phyloP scores from a whole-genome alignment of 64 coral and sea anemone species.

The Pocillopora verrucosa region DNA sequence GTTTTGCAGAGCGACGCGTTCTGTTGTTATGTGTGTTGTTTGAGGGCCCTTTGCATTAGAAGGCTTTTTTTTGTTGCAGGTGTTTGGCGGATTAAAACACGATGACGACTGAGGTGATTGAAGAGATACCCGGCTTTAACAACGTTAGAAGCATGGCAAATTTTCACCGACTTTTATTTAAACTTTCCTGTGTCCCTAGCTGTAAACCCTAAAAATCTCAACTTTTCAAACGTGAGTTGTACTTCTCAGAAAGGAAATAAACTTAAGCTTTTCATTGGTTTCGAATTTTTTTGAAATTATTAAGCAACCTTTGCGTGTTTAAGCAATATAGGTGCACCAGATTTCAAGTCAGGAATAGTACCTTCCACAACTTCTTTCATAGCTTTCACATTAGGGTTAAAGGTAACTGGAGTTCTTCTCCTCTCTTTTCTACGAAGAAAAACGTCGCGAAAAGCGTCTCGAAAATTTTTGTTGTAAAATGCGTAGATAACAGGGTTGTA shows the following conservation, averaged over 20 bases:
- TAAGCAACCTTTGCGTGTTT: background rate
- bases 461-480: conserved; percentile 87
- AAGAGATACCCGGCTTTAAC: background rate
- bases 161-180: background rate
- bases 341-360: conserved; percentile 18
- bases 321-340: conserved; percentile 1
- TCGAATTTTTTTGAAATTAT: background rate
- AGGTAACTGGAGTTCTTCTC: background rate
- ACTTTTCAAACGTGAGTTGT: background rate
- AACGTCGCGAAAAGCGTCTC: conserved; percentile 60
- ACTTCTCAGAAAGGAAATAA: background rate
- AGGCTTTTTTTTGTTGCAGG: conserved; percentile 49
- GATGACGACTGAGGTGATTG: conserved; percentile 63
- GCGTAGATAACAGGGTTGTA: conserved; percentile 83
- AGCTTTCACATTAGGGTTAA: background rate
- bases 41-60: background rate
- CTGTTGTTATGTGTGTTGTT: no score
- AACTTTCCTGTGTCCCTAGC: background rate
- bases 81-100: conserved; percentile 90
- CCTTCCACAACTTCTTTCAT: background rate
- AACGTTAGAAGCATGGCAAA: background rate
- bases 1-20: no score
- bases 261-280: background rate
- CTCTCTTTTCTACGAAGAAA: background rate
- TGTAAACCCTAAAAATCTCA: no score